These are phyloP conservation scores for Drepanosiphum platanoidis DNA, from an alignment of 2,888 invertebrate species.

Conservation along the genomic window DNA sequence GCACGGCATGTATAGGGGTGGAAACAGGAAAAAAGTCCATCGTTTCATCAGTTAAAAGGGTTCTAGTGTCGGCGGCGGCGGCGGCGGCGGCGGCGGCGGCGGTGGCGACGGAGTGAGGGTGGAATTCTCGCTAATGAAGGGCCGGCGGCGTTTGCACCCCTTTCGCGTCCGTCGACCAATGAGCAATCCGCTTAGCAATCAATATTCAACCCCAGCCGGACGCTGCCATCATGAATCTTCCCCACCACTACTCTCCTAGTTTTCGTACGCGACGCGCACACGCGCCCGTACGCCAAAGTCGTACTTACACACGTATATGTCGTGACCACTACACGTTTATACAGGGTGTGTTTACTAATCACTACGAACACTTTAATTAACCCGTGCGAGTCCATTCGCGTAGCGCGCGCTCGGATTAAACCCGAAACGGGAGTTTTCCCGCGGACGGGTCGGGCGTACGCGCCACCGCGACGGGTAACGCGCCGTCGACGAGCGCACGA, in stretches of 20 bases:
- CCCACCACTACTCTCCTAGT: not conserved
- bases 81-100: not conserved
- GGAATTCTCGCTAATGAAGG: conserved; percentile 61
- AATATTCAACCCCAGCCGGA: conserved; percentile 62
- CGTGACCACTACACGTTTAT: conserved; percentile 7
- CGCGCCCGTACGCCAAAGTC: not conserved
- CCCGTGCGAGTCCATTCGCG: not conserved
- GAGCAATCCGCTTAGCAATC: conserved; percentile 62
- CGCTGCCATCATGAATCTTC: conserved; percentile 62
- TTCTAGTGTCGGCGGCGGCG: conserved; percentile 32
- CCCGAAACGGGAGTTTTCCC: not conserved
- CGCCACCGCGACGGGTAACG: not conserved
- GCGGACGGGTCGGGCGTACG: not conserved
- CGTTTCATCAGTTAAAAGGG: conserved; percentile 62
- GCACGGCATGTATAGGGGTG: conserved; percentile 20
- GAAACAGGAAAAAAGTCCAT: conserved; percentile 46
- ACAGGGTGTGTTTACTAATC: conserved; percentile 37
- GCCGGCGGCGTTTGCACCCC: conserved; percentile 62
- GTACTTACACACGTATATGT: not conserved
- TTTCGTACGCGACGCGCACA: not conserved
- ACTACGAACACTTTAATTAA: conserved; percentile 47
- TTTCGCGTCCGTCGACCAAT: conserved; percentile 60
- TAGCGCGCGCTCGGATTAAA: not conserved
- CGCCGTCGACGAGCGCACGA: not conserved
- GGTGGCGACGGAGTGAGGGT: conserved; percentile 7